Evolutionary conservation across 2,888 invertebrate species (phyloP).

Genomic region (Drosophila anomelani): DNA sequence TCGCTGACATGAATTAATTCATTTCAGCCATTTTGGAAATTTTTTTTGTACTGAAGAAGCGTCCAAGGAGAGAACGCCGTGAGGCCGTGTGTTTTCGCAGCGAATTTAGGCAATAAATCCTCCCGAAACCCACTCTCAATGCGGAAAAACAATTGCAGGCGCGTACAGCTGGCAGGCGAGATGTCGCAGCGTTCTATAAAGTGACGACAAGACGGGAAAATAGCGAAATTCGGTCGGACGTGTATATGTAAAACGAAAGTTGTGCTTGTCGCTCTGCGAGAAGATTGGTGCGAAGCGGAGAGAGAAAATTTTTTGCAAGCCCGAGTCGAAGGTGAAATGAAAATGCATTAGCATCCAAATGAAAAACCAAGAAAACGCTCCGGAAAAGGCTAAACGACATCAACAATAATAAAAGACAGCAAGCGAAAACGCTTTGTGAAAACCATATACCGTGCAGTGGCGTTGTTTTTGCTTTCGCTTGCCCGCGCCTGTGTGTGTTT

Average conservation of each 20-base stretch:
- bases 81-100: conserved; percentile 68
- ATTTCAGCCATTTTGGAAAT: conserved; percentile 67
- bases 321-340: conserved; percentile 62
- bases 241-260: conserved; percentile 63
- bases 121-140: conserved; percentile 52
- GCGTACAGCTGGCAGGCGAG: conserved; percentile 24
- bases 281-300: conserved; percentile 61
- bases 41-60: conserved; percentile 82
- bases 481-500: conserved; percentile 24
- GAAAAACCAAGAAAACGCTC: conserved; percentile 35
- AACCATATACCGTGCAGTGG: conserved; percentile 19
- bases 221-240: conserved; percentile 24
- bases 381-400: conserved; percentile 20
- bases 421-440: conserved; percentile 53
- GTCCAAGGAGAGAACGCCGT: conserved; percentile 79
- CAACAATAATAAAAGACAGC: conserved; percentile 35
- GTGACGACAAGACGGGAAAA: conserved; percentile 29
- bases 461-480: conserved; percentile 48
- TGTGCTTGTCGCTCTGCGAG: conserved; percentile 54
- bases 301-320: conserved; percentile 62
- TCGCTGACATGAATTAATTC: conserved; percentile 44
- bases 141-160: conserved; percentile 61
- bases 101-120: conserved; percentile 63
- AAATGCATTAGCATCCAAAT: conserved; percentile 53
- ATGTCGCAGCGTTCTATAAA: conserved; percentile 16